Evolutionary conservation across 2,888 invertebrate genomes (phyloP).

Genomic region (Chymomyza procnemis): DNA sequence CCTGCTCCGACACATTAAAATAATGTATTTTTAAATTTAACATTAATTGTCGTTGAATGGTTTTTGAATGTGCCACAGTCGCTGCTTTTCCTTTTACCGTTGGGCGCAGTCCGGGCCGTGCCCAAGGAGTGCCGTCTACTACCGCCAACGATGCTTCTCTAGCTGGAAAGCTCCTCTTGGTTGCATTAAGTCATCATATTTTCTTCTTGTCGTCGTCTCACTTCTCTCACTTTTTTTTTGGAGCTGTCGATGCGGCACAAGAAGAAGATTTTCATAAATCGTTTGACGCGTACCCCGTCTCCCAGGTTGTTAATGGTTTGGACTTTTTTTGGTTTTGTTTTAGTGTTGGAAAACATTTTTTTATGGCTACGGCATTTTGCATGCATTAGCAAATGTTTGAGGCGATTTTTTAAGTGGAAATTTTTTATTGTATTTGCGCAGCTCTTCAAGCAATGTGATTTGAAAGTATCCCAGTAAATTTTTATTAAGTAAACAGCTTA

Average conservation of each 20-base stretch:
- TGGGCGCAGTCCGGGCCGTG: conserved; percentile 10
- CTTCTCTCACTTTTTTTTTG: conserved; percentile 25
- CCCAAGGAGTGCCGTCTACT: conserved; percentile 33
- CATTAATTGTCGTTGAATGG: conserved; percentile 70
- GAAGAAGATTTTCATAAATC: conserved; percentile 68
- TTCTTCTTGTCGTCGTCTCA: conserved; percentile 14
- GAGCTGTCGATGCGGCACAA: conserved; percentile 19
- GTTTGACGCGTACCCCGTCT: conserved; percentile 40
- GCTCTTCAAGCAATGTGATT: conserved; percentile 50
- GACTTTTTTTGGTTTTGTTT: conserved; percentile 1
- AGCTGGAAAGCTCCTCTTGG: conserved; percentile 2
- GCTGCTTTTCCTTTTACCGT: conserved; percentile 37
- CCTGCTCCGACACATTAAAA: conserved; percentile 52
- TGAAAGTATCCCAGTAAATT: neutral
- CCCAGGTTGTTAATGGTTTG: conserved; percentile 47
- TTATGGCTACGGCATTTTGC: conserved; percentile 71
- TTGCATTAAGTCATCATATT: conserved; percentile 69
- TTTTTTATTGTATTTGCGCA: conserved; percentile 61
- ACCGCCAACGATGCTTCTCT: conserved; percentile 3
- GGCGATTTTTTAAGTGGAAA: conserved; percentile 43
- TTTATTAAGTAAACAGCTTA: neutral
- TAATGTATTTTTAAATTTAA: conserved; percentile 73
- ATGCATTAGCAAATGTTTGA: conserved; percentile 58
- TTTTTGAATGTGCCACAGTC: conserved; percentile 49
- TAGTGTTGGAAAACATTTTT: conserved; percentile 31